These are phyloP conservation scores for Hafferia zeledoni DNA, from an alignment of 2,797 vertebrate species.

Conservation along the genomic window DNA sequence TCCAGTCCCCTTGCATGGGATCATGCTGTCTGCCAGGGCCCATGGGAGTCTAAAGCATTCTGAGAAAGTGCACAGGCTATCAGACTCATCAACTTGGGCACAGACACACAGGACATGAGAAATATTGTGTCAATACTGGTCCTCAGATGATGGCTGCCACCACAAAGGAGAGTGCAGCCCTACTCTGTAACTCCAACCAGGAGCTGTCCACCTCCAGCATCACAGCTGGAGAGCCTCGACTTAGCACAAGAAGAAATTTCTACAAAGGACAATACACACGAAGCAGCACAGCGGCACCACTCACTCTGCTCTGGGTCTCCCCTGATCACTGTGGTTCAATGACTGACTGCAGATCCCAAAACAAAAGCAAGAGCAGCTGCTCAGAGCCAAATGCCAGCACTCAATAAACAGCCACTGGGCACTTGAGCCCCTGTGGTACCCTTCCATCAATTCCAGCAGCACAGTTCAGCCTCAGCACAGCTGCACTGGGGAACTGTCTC, in stretches of 20 bases:
- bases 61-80: neutral
- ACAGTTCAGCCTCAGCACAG: neutral
- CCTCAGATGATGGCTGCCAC: neutral
- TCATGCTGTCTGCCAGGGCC: neutral
- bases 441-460: neutral
- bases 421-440: neutral
- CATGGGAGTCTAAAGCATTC: neutral
- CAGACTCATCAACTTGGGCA: neutral
- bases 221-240: neutral
- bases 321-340: neutral
- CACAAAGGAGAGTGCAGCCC: neutral
- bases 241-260: neutral
- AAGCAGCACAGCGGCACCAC: neutral
- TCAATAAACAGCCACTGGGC: neutral
- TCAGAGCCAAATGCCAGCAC: neutral
- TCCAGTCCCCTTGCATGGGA: neutral
- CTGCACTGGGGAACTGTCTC: neutral
- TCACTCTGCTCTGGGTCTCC: neutral
- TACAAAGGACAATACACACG: neutral
- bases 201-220: neutral
- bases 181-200: neutral
- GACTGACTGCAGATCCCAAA: neutral
- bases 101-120: neutral
- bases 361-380: neutral
- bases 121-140: neutral